These are phyloP conservation scores for Euzophera pinguis DNA, from an alignment of 2,888 invertebrate species.

Conservation along the genomic window DNA sequence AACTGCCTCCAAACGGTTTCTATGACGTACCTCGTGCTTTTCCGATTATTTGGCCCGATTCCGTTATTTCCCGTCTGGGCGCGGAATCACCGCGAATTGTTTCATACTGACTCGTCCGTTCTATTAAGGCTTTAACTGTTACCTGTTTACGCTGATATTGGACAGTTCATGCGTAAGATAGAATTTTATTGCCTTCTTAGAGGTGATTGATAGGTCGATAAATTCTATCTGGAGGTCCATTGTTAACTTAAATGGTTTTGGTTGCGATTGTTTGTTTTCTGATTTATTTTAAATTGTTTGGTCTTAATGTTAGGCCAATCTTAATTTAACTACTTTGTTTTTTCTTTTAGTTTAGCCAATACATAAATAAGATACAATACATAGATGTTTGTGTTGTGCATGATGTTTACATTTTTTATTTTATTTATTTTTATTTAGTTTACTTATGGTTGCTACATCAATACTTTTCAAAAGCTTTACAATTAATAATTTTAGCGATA, in stretches of 20 bases:
- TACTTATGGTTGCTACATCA: too few species aligned
- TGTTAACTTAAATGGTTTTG: not conserved
- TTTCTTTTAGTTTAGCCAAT: too few species aligned
- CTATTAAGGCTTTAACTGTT: constrained; percentile 7
- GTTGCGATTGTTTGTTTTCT: not conserved
- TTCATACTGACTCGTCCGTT: constrained; percentile 12
- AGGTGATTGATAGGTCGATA: constrained; percentile 8
- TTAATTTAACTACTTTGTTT: too few species aligned
- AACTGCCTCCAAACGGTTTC: constrained; percentile 50
- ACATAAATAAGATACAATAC: too few species aligned
- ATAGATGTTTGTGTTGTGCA: too few species aligned
- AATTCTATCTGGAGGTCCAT: not conserved
- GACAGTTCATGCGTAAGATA: constrained; percentile 1
- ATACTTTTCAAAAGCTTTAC: too few species aligned
- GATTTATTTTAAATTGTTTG: not conserved
- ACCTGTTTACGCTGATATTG: constrained; percentile 1
- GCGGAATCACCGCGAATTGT: constrained; percentile 30
- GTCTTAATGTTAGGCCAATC: not conserved
- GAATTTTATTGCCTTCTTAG: constrained; percentile 8
- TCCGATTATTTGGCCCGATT: constrained; percentile 57
- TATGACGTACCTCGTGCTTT: constrained; percentile 50
- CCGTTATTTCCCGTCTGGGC: constrained; percentile 60
- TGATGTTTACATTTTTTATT: too few species aligned
- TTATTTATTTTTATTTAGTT: too few species aligned
- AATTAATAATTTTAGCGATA: too few species aligned